Base-by-base conservation (phyloP, 2,797 vertebrate species). In the Poeciliopsis paucimaculata region DNA sequence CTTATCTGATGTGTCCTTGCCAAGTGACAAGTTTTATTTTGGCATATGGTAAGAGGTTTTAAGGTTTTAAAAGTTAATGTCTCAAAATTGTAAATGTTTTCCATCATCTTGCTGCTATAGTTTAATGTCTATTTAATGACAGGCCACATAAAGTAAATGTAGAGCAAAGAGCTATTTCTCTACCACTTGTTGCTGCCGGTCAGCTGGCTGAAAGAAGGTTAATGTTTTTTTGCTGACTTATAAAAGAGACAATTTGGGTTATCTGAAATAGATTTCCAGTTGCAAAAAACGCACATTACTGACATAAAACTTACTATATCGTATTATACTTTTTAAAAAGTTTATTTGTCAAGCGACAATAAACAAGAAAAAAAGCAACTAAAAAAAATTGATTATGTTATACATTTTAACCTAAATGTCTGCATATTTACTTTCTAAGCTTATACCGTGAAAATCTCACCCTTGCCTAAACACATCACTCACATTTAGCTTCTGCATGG, bases 401-500 rank as follows among this genome's bases (percentile, higher is more conserved):
- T 16, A 60, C 57, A 8, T 34, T 62, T 15, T 34, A 34, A n/a
- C 18, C 2, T 16, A 62, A 62, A 34, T 62, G 57, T 62, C n/a
- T 62, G 28, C 16, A 8, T 34, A 34, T 62, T 28, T 60, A 60
- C 57, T 15, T 36, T 0, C 15, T 64, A 16, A 11, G 16, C 9
- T n/a, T n/a, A 16, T n/a, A n/a, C 2, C 0, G 12, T 28, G 12
- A 45, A 71, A 71, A 45, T 28, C 9, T 71, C 26, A 26, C 1
- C 15, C 5, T 45, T 41, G 20, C 20, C 36, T 68, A 23, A 71
- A 73, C 75, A 55, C 73, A 55, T 73, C 47, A 75, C 46, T 7
- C 76, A 26, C 11, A 45, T 12, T 77, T 47, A 73, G 26, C 71
- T 60, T 68, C 68, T 46, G 72, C 53, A 41, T 83, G 55, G 76